phyloP scores from a whole-genome alignment of 1,140 invertebrate genomes.

The Maniola jurtina region DNA sequence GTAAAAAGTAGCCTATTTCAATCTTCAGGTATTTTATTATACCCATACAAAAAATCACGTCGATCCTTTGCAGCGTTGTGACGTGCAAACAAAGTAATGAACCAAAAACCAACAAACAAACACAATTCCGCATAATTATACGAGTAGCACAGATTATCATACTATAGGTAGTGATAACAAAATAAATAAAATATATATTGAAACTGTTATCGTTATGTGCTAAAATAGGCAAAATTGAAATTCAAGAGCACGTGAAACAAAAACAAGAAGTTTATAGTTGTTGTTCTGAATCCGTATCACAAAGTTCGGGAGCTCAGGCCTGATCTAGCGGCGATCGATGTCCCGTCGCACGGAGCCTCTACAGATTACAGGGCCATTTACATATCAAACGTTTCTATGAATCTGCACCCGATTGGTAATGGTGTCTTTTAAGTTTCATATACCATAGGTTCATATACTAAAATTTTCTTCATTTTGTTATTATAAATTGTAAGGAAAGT shows the following conservation, averaged over 20 bases:
- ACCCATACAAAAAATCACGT: no score
- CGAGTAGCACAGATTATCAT: no score
- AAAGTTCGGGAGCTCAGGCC: constrained; percentile 47
- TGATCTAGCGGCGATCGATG: constrained; percentile 58
- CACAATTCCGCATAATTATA: no score
- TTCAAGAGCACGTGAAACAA: constrained; percentile 7
- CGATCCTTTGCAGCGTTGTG: no score
- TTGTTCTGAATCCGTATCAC: constrained; percentile 43
- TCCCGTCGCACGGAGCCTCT: constrained; percentile 48
- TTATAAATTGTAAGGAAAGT: neutral
- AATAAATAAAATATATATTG: no score
- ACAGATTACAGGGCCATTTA: constrained; percentile 66
- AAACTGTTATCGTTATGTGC: no score
- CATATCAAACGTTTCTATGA: constrained; percentile 71
- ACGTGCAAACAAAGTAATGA: no score
- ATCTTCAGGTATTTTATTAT: no score
- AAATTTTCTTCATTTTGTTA: neutral
- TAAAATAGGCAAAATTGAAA: neutral
- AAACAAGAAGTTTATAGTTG: constrained; percentile 36
- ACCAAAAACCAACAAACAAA: no score
- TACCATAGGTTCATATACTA: no score
- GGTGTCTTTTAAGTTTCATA: constrained; percentile 37
- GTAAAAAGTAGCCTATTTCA: no score
- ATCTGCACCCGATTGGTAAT: constrained; percentile 54
- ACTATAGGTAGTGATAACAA: no score